phyloP scores from a whole-genome alignment of 2,113 vertebrate genomes.

The Thomomys bottae region DNA sequence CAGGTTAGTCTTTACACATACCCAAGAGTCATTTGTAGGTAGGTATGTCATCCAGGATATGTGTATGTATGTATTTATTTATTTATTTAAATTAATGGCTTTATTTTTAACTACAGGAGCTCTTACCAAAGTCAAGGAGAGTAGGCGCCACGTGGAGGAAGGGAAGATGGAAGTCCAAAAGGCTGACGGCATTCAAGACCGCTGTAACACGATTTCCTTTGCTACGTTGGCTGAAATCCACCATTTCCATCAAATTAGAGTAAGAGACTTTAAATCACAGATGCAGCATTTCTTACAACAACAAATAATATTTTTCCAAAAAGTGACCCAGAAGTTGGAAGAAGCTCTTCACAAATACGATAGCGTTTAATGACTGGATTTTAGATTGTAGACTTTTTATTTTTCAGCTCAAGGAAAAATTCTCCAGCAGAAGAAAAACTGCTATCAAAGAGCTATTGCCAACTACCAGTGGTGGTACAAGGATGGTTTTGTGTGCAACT shows the following conservation, averaged over 20 bases:
- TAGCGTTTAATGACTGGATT: constrained; percentile 87
- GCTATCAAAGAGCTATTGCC: constrained; percentile 81
- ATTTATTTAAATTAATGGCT: constrained; percentile 46
- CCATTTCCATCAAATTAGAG: constrained; percentile 97
- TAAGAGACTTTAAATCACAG: constrained; percentile 96
- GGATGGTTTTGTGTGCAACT: constrained; percentile 80
- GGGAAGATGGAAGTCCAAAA: constrained; percentile 97
- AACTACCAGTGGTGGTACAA: constrained; percentile 80
- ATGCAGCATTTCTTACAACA: constrained; percentile 98
- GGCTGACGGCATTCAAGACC: constrained; percentile 94
- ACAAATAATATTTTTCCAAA: constrained; percentile 98
- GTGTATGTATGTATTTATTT: not conserved
- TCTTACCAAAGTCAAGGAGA: constrained; percentile 98
- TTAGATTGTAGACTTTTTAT: constrained; percentile 51
- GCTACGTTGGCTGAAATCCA: constrained; percentile 99
- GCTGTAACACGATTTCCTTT: constrained; percentile 98
- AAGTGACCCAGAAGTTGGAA: constrained; percentile 96
- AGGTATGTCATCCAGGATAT: not conserved
- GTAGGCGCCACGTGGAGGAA: constrained; percentile 96
- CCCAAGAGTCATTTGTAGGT: not conserved
- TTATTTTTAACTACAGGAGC: constrained; percentile 89
- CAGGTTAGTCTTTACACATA: not conserved
- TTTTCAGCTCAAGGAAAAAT: constrained; percentile 48
- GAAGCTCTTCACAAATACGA: constrained; percentile 97
- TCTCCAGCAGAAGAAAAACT: constrained; percentile 62